phyloP scores from a whole-genome alignment of 2,888 invertebrate species.

The Xestoiulus laeticollis region DNA sequence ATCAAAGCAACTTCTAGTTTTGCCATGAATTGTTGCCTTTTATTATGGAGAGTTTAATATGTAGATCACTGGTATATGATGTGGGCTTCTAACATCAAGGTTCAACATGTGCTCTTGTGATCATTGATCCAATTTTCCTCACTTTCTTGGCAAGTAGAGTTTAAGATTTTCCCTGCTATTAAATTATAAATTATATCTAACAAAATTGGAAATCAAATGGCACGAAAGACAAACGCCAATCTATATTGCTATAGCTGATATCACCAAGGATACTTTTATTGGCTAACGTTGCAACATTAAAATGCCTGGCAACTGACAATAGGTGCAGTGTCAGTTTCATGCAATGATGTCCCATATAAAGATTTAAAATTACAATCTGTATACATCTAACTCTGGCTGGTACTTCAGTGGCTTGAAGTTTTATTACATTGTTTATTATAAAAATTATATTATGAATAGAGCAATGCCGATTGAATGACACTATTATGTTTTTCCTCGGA shows the following conservation, averaged over 20 bases:
- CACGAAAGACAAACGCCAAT: background rate
- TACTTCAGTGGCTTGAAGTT: background rate
- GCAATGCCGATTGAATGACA: background rate
- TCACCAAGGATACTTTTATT: background rate
- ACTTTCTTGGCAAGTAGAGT: no score
- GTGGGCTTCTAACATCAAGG: no score
- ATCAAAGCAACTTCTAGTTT: no score
- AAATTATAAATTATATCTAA: no score
- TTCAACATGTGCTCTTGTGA: no score
- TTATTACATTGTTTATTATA: background rate
- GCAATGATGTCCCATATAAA: background rate
- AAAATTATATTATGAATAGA: background rate
- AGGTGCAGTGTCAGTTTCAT: background rate
- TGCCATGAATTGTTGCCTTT: no score
- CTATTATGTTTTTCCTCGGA: background rate
- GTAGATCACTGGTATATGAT: no score
- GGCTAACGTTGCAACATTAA: background rate
- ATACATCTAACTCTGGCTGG: background rate
- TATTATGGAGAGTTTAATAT: no score
- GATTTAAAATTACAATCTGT: background rate
- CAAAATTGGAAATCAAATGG: background rate
- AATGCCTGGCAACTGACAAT: background rate
- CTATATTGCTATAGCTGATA: background rate
- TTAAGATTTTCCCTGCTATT: no score
- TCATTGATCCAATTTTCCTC: no score